These are phyloP conservation scores for Drosophila kepulauana DNA, from an alignment of 1,140 invertebrate genomes.

Conservation along the genomic window DNA sequence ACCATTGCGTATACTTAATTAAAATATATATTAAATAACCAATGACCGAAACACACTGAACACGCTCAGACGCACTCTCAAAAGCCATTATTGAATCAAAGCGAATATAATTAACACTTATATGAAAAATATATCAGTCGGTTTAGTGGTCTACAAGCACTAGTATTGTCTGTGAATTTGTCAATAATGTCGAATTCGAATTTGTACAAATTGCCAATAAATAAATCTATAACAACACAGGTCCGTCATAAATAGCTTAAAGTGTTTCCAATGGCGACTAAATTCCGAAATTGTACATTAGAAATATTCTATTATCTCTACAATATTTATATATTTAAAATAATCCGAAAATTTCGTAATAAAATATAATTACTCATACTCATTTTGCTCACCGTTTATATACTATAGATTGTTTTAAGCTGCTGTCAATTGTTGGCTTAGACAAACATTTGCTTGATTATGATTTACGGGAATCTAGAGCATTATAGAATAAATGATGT, in stretches of 20 bases:
- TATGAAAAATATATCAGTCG: conserved; percentile 19
- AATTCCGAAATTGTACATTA: no score
- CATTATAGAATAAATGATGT: conserved; percentile 63
- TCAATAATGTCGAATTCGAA: conserved; percentile 4
- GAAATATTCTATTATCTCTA: no score
- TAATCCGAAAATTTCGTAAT: no score
- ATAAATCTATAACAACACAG: no score
- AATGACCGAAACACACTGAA: conserved; percentile 12
- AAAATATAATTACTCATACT: background rate
- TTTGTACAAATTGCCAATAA: no score
- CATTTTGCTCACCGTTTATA: background rate
- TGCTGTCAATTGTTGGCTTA: conserved; percentile 38
- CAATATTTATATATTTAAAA: no score
- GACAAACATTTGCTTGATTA: conserved; percentile 62
- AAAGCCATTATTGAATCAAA: conserved; percentile 52
- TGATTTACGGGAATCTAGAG: conserved; percentile 62
- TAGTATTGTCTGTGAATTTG: background rate
- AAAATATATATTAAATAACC: conserved; percentile 68
- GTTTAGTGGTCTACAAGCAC: conserved; percentile 10
- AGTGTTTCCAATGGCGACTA: no score
- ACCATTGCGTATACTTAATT: conserved; percentile 71
- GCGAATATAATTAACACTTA: conserved; percentile 53
- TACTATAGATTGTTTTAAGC: background rate
- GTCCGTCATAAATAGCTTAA: no score
- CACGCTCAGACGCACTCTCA: background rate